A percentile compares a stretch with the other conserved stretches of the same genome.
phyloP scores from a whole-genome alignment of 2,113 vertebrate genomes.

The Ellobius talpinus region DNA sequence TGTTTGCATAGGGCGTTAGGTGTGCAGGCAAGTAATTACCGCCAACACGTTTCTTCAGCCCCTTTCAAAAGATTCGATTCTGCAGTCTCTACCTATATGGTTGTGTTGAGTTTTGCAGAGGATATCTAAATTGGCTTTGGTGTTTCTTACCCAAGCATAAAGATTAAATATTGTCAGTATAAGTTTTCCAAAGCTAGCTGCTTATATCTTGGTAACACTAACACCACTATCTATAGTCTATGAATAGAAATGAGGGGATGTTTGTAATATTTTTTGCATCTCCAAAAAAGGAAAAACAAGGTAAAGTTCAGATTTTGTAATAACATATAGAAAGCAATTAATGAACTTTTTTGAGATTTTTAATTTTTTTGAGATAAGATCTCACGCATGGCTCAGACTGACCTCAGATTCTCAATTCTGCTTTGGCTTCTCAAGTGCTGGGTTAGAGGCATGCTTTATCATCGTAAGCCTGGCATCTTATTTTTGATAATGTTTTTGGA shows the following conservation, averaged over 20 bases:
- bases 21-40: not conserved
- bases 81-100: not conserved
- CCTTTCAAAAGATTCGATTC: not conserved
- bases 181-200: constrained; percentile 42
- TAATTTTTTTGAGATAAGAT: not conserved
- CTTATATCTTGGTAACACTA: constrained; percentile 1
- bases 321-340: not conserved
- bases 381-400: not conserved
- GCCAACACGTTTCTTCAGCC: not conserved
- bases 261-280: not conserved
- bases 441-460: not conserved
- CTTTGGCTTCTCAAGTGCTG: not conserved
- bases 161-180: not conserved
- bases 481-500: not conserved
- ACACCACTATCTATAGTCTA: not conserved
- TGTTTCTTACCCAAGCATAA: constrained; percentile 3
- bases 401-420: not conserved
- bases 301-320: constrained; percentile 23
- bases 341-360: not conserved
- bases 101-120: constrained; percentile 4
- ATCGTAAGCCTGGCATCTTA: not conserved
- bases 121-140: not conserved
- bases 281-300: constrained; percentile 16
- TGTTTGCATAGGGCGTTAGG: not conserved
- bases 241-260: not conserved